Conservation (phyloP, 2,113 vertebrate species). For the Anhinga anhinga region DNA sequence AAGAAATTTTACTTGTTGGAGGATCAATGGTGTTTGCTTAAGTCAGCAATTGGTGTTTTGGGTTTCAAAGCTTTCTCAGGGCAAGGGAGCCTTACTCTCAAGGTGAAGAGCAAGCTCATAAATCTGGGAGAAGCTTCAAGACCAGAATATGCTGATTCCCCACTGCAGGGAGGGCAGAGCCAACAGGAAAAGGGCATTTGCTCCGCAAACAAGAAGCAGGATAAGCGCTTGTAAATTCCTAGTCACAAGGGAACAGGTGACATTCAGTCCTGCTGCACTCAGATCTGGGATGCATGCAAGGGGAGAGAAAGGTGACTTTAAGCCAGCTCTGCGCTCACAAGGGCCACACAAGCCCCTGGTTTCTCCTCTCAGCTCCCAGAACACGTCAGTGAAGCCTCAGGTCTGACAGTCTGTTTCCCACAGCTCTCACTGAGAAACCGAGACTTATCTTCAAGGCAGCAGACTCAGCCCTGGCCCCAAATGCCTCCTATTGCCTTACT, state of each 20-base stretch:
- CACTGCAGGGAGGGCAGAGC: slow-evolving; percentile 29
- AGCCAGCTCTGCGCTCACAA: neutral
- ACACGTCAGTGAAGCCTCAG: neutral
- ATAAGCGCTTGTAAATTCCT: slow-evolving; percentile 16
- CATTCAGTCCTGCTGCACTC: slow-evolving; percentile 46
- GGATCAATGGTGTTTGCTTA: slow-evolving; percentile 32
- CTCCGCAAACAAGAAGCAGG: slow-evolving; percentile 44
- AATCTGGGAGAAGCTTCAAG: slow-evolving; percentile 59
- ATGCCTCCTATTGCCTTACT: neutral
- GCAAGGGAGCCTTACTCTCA: slow-evolving; percentile 17
- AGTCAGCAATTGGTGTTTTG: slow-evolving; percentile 42
- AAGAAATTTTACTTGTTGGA: neutral
- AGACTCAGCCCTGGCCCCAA: neutral
- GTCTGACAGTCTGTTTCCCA: neutral
- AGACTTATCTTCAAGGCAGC: neutral
- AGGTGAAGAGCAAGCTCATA: slow-evolving; percentile 59
- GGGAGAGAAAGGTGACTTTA: neutral
- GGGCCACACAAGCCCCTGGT: neutral
- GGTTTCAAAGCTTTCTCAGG: slow-evolving; percentile 37
- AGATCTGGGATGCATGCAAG: neutral
- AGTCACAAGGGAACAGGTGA: slow-evolving; percentile 44
- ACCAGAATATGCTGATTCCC: slow-evolving; percentile 48
- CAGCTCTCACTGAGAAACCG: neutral
- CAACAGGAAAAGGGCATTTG: slow-evolving; percentile 50
- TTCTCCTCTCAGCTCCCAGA: neutral